These are phyloP conservation scores for Leptopilina boulardi DNA, from an alignment of 1,140 invertebrate genomes.

Conservation along the genomic window DNA sequence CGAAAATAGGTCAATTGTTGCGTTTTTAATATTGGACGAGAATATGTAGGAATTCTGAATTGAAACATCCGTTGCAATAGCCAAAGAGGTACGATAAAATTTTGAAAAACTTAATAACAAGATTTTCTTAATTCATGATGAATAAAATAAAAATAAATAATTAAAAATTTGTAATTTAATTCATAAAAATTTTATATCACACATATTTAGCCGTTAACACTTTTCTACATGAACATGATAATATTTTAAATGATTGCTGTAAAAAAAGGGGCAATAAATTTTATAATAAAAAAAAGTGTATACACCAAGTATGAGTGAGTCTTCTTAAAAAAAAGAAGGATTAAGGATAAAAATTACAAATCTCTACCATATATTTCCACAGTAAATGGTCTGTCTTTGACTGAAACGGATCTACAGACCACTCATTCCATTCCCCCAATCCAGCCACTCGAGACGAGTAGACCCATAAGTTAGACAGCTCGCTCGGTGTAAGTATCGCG, in stretches of 20 bases:
- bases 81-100: no score
- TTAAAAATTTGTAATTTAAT: no score
- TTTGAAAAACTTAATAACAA: no score
- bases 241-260: no score
- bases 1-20: neutral
- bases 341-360: slow-evolving; percentile 59
- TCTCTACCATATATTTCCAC: slow-evolving; percentile 55
- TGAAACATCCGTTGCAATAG: no score
- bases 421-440: slow-evolving; percentile 41
- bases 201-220: no score
- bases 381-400: slow-evolving; percentile 59
- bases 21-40: no score
- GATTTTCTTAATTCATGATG: no score
- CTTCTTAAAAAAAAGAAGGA: neutral
- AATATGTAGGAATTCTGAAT: no score
- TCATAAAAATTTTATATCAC: no score
- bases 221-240: no score
- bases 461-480: slow-evolving; percentile 48
- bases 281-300: neutral
- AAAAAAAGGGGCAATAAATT: neutral
- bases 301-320: neutral
- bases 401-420: slow-evolving; percentile 37
- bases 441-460: slow-evolving; percentile 43
- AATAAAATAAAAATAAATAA: no score
- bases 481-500: neutral